Conservation (phyloP, 2,797 vertebrate genomes). For the Cynodonichthys magdalenae region DNA sequence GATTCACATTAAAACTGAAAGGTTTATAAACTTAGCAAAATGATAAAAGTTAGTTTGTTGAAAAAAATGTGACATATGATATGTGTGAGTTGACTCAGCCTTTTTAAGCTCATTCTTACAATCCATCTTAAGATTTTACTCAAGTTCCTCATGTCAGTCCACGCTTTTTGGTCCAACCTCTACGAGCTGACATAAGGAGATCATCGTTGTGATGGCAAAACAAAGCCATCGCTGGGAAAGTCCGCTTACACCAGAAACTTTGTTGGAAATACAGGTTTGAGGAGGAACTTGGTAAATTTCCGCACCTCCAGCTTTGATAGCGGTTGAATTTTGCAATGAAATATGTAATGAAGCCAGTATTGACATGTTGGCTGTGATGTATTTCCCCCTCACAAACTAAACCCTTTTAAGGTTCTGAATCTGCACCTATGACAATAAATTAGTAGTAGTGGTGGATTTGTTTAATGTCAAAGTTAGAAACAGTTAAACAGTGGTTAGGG, state of each 20-base stretch:
- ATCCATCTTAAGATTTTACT: too few relatives aligned
- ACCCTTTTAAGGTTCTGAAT: neutral
- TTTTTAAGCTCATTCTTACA: too few relatives aligned
- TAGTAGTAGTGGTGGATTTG: neutral
- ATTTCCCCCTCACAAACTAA: neutral
- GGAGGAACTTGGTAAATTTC: conserved; percentile 2
- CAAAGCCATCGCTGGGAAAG: neutral
- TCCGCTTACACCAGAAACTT: neutral
- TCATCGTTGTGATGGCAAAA: neutral
- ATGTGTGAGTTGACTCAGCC: too few relatives aligned
- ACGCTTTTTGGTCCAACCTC: too few relatives aligned
- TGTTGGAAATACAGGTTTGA: neutral
- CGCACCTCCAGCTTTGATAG: neutral
- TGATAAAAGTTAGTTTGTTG: too few relatives aligned
- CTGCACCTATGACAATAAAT: neutral
- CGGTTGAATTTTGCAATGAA: neutral
- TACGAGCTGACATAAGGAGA: neutral
- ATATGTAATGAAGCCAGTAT: neutral
- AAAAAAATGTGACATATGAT: too few relatives aligned
- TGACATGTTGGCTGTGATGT: neutral
- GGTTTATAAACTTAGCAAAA: too few relatives aligned
- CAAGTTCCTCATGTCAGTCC: too few relatives aligned
- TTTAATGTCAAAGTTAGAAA: neutral
- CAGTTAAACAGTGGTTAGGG: neutral
- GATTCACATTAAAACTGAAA: too few relatives aligned